Percentiles rank a stretch among this genome's conserved stretches.
Evolutionary conservation across 2,888 invertebrate genomes (phyloP).

Genomic region (Nowickia ferox): DNA sequence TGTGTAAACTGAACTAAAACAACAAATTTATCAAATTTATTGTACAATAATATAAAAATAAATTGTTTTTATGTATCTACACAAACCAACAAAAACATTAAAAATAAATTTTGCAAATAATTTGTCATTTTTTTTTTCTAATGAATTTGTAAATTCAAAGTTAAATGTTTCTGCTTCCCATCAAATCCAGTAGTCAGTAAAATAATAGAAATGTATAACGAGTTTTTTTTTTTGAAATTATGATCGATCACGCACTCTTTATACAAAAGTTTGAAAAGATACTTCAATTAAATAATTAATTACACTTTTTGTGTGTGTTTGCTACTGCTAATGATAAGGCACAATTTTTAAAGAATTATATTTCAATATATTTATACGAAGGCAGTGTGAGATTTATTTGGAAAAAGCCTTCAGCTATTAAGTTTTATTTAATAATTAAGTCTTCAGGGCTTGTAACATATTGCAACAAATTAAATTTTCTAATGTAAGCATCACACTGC

Average conservation of each 20-base stretch:
- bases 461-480: too few species aligned
- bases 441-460: too few species aligned
- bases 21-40: conserved; percentile 12
- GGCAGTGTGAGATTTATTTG: background rate
- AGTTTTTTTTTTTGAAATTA: conserved; percentile 20
- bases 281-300: conserved; percentile 59
- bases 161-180: background rate
- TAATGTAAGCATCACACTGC: too few species aligned
- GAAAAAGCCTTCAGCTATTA: background rate
- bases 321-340: conserved; percentile 70
- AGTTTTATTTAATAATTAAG: too few species aligned
- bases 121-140: background rate
- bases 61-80: conserved; percentile 19
- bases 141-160: background rate
- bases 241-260: conserved; percentile 55
- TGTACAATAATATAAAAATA: conserved; percentile 35
- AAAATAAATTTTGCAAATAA: conserved; percentile 18
- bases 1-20: conserved; percentile 28
- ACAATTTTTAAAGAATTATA: conserved; percentile 52
- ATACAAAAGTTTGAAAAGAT: conserved; percentile 23
- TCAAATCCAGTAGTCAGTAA: too few species aligned
- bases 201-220: conserved; percentile 9
- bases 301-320: conserved; percentile 27
- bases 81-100: background rate
- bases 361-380: conserved; percentile 12